phyloP scores from a whole-genome alignment of 2,888 invertebrate genomes.

The Onthophagus sagittarius region DNA sequence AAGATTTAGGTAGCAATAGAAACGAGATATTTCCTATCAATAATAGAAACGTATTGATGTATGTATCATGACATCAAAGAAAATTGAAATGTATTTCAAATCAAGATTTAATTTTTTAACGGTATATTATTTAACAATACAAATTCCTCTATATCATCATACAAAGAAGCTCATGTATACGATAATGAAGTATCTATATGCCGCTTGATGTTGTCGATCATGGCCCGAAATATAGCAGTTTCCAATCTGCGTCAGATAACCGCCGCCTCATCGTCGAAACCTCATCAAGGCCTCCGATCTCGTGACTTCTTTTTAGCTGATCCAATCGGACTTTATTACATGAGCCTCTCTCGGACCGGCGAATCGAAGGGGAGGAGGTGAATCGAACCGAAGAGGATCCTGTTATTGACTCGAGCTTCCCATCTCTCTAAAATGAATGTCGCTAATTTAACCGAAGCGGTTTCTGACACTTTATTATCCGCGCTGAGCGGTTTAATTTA shows the following conservation, averaged over 20 bases:
- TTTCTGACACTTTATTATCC: slow-evolving; percentile 6
- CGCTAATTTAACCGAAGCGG: slow-evolving; percentile 10
- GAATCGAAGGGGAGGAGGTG: neutral
- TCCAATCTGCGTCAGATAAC: neutral
- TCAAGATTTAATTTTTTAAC: too few relatives aligned
- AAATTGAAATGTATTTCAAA: too few relatives aligned
- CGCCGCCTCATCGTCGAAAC: neutral
- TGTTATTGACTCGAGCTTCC: slow-evolving; percentile 4
- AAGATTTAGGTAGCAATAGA: too few relatives aligned
- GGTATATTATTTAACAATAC: too few relatives aligned
- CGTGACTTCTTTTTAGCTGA: neutral
- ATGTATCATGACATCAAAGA: too few relatives aligned
- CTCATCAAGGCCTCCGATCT: neutral
- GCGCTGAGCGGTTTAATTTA: neutral
- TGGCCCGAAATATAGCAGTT: neutral
- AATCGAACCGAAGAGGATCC: neutral
- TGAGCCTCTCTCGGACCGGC: neutral
- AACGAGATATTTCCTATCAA: too few relatives aligned
- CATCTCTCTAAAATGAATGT: slow-evolving; percentile 6
- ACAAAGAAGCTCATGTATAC: too few relatives aligned
- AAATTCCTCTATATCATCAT: too few relatives aligned
- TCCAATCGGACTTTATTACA: neutral
- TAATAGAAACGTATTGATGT: too few relatives aligned
- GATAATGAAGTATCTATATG: too few relatives aligned
- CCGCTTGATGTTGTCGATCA: neutral